Conservation (phyloP, 1,140 invertebrate genomes). For the Sminthurides bifidus region DNA sequence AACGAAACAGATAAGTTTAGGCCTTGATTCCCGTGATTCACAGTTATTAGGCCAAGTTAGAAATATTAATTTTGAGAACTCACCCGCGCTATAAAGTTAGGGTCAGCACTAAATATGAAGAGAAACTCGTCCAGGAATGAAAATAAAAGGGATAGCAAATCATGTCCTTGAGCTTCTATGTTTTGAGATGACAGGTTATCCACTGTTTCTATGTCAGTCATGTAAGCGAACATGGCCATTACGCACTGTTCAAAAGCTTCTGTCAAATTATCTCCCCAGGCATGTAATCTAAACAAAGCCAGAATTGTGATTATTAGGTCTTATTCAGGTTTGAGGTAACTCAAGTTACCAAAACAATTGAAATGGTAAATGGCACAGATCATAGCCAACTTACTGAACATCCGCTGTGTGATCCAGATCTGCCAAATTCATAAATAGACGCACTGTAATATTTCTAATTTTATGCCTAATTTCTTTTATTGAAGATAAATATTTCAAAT, state of each 20-base stretch:
- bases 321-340: too few relatives aligned
- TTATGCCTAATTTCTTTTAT: not conserved
- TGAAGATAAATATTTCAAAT: not conserved
- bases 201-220: conserved; percentile 82
- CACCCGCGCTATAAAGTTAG: conserved; percentile 60
- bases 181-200: conserved; percentile 63
- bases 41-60: not conserved
- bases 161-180: conserved; percentile 74
- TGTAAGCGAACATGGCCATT: conserved; percentile 92
- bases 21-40: not conserved
- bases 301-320: too few relatives aligned
- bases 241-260: conserved; percentile 94
- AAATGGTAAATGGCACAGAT: too few relatives aligned
- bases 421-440: conserved; percentile 46
- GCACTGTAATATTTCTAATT: not conserved
- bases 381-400: conserved; percentile 73
- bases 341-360: too few relatives aligned
- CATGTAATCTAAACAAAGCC: conserved; percentile 53
- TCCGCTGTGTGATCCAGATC: conserved; percentile 95
- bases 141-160: conserved; percentile 76
- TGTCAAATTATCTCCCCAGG: conserved; percentile 75
- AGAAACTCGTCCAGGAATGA: conserved; percentile 91
- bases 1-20: conserved; percentile 38
- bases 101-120: conserved; percentile 84
- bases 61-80: conserved; percentile 19